Percentiles rank a stretch among this genome's conserved stretches.
These are phyloP conservation scores for Liopterus haemorrhoidalis DNA, from an alignment of 2,888 invertebrate genomes.

Conservation along the genomic window DNA sequence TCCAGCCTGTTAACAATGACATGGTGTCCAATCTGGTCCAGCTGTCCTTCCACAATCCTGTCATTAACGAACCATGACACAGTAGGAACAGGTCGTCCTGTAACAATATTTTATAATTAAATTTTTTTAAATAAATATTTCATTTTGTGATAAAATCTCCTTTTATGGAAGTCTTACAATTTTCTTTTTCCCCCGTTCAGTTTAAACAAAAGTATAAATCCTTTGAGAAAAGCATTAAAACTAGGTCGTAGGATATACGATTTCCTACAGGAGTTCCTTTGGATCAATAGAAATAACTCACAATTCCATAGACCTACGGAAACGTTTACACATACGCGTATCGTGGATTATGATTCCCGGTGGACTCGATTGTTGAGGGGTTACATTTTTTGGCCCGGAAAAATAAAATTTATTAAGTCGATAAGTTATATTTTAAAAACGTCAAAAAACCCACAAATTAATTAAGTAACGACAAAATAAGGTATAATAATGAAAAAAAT, in stretches of 20 bases:
- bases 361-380: too few species aligned
- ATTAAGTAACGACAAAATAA: too few species aligned
- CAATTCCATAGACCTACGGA: neutral
- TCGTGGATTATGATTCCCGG: too few species aligned
- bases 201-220: conserved; percentile 7
- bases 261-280: neutral
- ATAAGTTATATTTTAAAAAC: too few species aligned
- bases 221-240: conserved; percentile 1
- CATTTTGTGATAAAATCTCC: conserved; percentile 3
- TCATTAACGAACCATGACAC: conserved; percentile 78
- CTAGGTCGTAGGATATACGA: neutral
- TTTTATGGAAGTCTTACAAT: neutral
- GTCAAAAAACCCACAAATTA: too few species aligned
- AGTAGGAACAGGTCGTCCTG: conserved; percentile 78
- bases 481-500: too few species aligned
- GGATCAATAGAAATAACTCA: conserved; percentile 4
- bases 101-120: conserved; percentile 26
- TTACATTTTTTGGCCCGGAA: too few species aligned
- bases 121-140: neutral
- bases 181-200: too few species aligned
- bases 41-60: conserved; percentile 63
- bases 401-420: too few species aligned
- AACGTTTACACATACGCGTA: neutral
- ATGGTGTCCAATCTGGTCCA: conserved; percentile 63
- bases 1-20: conserved; percentile 75